Evolutionary conservation across 1,140 invertebrate genomes (phyloP).

Genomic region (Drosophila equinoxialis): DNA sequence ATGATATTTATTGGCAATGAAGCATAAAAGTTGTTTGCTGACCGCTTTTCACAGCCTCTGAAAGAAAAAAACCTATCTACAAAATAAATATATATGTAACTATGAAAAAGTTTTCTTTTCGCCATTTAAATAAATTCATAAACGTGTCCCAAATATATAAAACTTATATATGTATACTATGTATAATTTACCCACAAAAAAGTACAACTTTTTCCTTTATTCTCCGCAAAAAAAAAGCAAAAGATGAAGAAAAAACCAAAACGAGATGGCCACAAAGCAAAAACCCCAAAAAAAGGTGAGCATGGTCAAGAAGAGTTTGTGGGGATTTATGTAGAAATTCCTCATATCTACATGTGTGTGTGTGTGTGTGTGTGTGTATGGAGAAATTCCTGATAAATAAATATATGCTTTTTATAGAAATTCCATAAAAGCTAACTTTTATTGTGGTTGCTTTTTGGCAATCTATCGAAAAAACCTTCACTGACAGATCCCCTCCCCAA

Average conservation of each 20-base stretch:
- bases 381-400: constrained; percentile 8
- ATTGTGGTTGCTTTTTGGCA: constrained; percentile 4
- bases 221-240: constrained; percentile 46
- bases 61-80: neutral
- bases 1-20: constrained; percentile 54
- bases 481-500: neutral
- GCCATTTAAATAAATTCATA: constrained; percentile 49
- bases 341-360: neutral
- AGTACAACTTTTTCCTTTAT: constrained; percentile 66
- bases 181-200: constrained; percentile 58
- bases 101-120: constrained; percentile 31
- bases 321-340: constrained; percentile 23
- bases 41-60: neutral
- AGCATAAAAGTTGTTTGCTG: constrained; percentile 64
- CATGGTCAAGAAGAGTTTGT: constrained; percentile 25
- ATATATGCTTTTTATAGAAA: constrained; percentile 3
- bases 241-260: constrained; percentile 44
- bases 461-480: constrained; percentile 1
- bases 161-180: constrained; percentile 17
- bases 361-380: neutral
- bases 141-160: constrained; percentile 32
- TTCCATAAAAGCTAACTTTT: constrained; percentile 7
- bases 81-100: neutral
- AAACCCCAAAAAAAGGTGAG: constrained; percentile 23
- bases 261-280: constrained; percentile 35